Conservation (phyloP, 1,140 invertebrate genomes). For the Zaprionus tsacasi region DNA sequence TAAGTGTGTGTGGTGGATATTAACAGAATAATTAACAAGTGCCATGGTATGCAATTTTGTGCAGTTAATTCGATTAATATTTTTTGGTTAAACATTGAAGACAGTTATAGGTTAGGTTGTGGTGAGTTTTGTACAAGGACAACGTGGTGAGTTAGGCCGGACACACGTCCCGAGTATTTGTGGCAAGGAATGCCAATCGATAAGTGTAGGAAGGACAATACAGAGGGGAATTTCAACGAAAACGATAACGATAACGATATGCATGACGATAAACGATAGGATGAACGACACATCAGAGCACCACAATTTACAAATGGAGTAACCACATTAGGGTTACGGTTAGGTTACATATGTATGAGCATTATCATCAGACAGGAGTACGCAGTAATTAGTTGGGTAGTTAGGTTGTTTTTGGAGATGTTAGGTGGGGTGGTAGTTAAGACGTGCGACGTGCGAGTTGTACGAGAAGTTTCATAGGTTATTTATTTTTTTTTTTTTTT, state of each 20-base stretch:
- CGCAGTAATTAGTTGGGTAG: neutral
- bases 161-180: conserved; percentile 39
- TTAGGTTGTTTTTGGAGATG: neutral
- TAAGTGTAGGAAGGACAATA: neutral
- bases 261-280: conserved; percentile 4
- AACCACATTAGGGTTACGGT: neutral
- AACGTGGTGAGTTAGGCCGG: neutral
- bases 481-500: conserved; percentile 11
- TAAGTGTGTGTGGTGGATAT: neutral
- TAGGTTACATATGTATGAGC: neutral
- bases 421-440: conserved; percentile 1
- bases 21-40: conserved; percentile 3
- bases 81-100: neutral
- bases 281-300: neutral
- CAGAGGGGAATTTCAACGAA: neutral
- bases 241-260: conserved; percentile 12
- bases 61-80: conserved; percentile 2
- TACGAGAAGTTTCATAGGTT: conserved; percentile 12
- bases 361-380: neutral
- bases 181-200: conserved; percentile 18
- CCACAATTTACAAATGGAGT: neutral
- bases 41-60: conserved; percentile 12
- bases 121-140: conserved; percentile 5
- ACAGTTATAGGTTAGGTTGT: neutral
- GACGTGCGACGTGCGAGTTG: conserved; percentile 32